Base-by-base conservation (phyloP, 2,113 vertebrate genomes). In the Tenebrosternarchus preto region DNA sequence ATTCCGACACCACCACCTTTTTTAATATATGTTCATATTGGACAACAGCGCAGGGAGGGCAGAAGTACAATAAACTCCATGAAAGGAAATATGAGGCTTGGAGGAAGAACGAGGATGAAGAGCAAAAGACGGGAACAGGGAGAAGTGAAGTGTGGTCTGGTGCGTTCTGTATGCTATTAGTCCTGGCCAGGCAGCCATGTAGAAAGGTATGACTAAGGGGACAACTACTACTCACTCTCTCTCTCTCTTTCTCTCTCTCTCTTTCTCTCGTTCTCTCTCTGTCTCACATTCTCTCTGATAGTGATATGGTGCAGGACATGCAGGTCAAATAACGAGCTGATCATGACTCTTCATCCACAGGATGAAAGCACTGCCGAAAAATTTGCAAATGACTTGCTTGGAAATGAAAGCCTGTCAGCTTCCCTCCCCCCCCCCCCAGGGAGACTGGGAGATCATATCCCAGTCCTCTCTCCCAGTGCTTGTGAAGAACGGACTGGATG, bases 311-410 rank as follows among this genome's bases (percentile, higher is more conserved):
- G 86, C 85, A 88, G 84, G 85, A 80, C 72, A 73, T 86, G 84
- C 88, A 89, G 85, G 84, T 79, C 87, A 88, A 90, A 90, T 91
- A 91, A 88, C 83, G 88, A 91, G 85, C 80, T 88, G 87, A 61
- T 59, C 64, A 71, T 83, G 76, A 79, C 85, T 88, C 88, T n/a
- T n/a, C 80, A 77, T 75, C 81, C 77, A 83, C 82, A 84, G 86
- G 85, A 90, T 88, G 86, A 88, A 87, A 91, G 85, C n/a, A 57
- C 81, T 88, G 86, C 89, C 90, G 86, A 90, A 91, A 90, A 91
- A 90, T 90, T 87, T 86, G 90, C 85, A 88, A 87, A 91, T 88
- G 88, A 90, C 89, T 88, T 88, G 78, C 86, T 89, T 84, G 82
- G 82, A 88, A 91, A 92, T 89, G 64, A 83, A 90, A 88, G 85